phyloP scores from a whole-genome alignment of 2,113 vertebrate species.

The Neogobius melanostomus region DNA sequence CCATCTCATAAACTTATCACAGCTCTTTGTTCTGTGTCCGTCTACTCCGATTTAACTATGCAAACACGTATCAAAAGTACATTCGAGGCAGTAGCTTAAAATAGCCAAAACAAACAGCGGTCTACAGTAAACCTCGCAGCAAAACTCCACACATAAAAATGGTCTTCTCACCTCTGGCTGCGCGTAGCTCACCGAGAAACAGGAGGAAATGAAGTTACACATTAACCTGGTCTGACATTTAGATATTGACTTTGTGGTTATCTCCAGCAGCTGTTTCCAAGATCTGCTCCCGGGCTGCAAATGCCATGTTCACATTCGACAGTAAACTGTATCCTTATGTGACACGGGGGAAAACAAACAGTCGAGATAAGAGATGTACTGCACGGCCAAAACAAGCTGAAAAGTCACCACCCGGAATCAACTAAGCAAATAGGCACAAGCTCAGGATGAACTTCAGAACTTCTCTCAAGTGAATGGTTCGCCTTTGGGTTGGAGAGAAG shows the following conservation, averaged over 20 bases:
- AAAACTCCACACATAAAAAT: neutral
- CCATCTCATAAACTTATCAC: too few species aligned
- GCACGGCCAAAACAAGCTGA: too few species aligned
- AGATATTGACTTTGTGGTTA: slow-evolving; percentile 14
- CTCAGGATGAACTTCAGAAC: too few species aligned
- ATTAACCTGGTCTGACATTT: slow-evolving; percentile 56
- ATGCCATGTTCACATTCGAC: neutral
- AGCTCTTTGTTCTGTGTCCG: too few species aligned
- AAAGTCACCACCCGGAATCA: too few species aligned
- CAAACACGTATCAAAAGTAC: too few species aligned
- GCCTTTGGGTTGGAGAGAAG: too few species aligned
- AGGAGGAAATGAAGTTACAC: slow-evolving; percentile 36
- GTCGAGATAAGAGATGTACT: too few species aligned
- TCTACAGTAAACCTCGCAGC: neutral
- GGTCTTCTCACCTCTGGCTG: neutral
- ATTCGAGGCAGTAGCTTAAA: too few species aligned
- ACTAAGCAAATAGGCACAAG: too few species aligned
- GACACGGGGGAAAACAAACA: neutral
- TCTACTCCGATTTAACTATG: too few species aligned
- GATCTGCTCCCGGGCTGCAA: neutral
- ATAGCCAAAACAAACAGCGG: neutral
- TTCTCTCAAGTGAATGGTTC: too few species aligned
- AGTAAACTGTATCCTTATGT: neutral
- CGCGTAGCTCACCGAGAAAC: neutral
- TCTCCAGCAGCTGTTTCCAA: neutral